These are phyloP conservation scores for Pachydiplax longipennis DNA, from an alignment of 2,888 invertebrate species.

Conservation along the genomic window DNA sequence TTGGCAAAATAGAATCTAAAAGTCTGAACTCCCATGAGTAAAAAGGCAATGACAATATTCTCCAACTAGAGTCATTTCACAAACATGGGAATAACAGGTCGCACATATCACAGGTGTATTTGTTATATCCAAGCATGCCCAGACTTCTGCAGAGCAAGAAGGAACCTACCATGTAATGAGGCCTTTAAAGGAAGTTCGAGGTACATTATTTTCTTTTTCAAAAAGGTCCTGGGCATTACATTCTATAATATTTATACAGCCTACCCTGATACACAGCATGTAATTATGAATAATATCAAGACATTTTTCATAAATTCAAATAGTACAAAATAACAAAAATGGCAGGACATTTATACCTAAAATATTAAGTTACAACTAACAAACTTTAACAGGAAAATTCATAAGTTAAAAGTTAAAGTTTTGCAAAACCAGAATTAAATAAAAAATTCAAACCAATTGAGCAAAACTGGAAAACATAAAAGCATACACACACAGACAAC, in stretches of 20 bases:
- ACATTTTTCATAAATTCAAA: conserved; percentile 23
- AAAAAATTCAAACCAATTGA: conserved; percentile 23
- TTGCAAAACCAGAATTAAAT: conserved; percentile 40
- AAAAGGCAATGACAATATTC: conserved; percentile 40
- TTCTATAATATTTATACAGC: neutral
- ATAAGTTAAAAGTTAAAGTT: conserved; percentile 43
- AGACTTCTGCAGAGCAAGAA: conserved; percentile 38
- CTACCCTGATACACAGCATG: conserved; percentile 28
- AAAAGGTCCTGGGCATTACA: conserved; percentile 15
- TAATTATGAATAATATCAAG: conserved; percentile 37
- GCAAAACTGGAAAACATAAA: conserved; percentile 27
- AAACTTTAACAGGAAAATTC: conserved; percentile 33
- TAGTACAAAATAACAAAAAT: conserved; percentile 38
- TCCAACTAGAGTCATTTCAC: conserved; percentile 29
- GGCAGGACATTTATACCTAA: conserved; percentile 29
- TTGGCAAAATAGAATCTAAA: conserved; percentile 42
- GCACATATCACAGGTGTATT: conserved; percentile 43
- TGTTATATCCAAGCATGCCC: conserved; percentile 41
- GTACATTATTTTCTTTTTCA: conserved; percentile 7
- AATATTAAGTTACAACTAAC: conserved; percentile 42
- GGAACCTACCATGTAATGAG: conserved; percentile 42
- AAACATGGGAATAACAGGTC: conserved; percentile 37
- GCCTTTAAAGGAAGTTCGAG: conserved; percentile 38
- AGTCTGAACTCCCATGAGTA: conserved; percentile 38
- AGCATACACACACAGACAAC: conserved; percentile 24